These are phyloP conservation scores for Scotopteryx bipunctaria DNA, from an alignment of 2,888 invertebrate species.

Conservation along the genomic window DNA sequence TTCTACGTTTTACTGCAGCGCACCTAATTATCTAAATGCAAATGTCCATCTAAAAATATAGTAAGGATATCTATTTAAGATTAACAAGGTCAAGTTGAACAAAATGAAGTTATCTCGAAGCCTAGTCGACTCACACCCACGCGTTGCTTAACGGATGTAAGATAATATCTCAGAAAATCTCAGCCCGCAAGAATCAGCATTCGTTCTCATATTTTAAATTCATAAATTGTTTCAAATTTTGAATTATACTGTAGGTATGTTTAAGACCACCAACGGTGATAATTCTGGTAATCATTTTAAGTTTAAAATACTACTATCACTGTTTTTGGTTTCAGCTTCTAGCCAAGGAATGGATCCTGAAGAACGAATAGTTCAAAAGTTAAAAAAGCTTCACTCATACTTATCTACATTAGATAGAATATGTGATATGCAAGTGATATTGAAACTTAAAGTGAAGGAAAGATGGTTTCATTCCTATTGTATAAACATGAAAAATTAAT, in stretches of 20 bases:
- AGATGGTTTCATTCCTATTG: not conserved
- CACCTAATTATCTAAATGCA: too few relatives aligned
- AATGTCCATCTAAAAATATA: not conserved
- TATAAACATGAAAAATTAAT: not conserved
- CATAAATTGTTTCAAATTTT: not conserved
- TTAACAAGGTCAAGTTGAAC: slow-evolving; percentile 17
- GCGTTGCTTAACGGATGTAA: slow-evolving; percentile 23
- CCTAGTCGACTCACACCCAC: slow-evolving; percentile 16
- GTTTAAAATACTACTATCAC: not conserved
- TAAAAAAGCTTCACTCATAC: not conserved
- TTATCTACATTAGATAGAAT: not conserved
- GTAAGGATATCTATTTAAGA: not conserved
- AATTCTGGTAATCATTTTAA: not conserved
- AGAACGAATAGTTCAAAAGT: not conserved
- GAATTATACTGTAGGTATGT: not conserved
- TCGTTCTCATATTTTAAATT: slow-evolving; percentile 24
- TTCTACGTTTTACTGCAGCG: not conserved
- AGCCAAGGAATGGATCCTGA: not conserved
- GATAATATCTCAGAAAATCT: slow-evolving; percentile 32
- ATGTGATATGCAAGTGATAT: not conserved
- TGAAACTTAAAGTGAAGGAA: not conserved
- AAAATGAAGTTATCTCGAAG: slow-evolving; percentile 30
- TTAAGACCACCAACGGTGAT: slow-evolving; percentile 3
- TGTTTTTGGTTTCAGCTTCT: not conserved
- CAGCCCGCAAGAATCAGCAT: slow-evolving; percentile 28